Conservation (phyloP, 2,113 vertebrate genomes). For the Zosterops pallidus region DNA sequence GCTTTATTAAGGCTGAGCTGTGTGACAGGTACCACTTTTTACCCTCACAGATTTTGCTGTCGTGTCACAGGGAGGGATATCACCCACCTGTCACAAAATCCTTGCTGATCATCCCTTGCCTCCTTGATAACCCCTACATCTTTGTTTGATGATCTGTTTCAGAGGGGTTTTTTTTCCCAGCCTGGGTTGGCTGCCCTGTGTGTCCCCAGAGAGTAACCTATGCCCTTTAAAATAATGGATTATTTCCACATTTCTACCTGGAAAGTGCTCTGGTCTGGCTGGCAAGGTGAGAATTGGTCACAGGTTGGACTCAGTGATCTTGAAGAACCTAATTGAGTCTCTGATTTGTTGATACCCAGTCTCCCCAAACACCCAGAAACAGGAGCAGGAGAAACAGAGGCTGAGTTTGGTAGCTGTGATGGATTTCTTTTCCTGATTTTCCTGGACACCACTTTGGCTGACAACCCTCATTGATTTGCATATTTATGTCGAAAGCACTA, state of each 20-base stretch:
- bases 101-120: not conserved
- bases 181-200: not conserved
- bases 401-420: not conserved
- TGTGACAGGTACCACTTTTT: slow-evolving; percentile 31
- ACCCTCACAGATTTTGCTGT: not conserved
- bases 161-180: not conserved
- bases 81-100: not conserved
- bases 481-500: not conserved
- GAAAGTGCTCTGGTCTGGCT: not conserved
- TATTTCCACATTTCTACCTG: not conserved
- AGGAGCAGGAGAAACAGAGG: not conserved
- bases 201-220: too few species aligned
- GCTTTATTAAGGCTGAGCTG: not conserved
- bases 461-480: not conserved
- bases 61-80: not conserved
- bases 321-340: not conserved
- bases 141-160: not conserved
- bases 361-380: not conserved
- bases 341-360: not conserved
- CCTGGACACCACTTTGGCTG: not conserved
- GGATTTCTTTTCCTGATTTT: not conserved
- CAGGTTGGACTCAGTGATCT: not conserved
- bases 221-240: not conserved
- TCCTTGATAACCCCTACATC: not conserved
- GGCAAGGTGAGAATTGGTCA: not conserved